Evolutionary conservation across 2,797 vertebrate species (phyloP).

Genomic region (Chrysocyon brachyurus): DNA sequence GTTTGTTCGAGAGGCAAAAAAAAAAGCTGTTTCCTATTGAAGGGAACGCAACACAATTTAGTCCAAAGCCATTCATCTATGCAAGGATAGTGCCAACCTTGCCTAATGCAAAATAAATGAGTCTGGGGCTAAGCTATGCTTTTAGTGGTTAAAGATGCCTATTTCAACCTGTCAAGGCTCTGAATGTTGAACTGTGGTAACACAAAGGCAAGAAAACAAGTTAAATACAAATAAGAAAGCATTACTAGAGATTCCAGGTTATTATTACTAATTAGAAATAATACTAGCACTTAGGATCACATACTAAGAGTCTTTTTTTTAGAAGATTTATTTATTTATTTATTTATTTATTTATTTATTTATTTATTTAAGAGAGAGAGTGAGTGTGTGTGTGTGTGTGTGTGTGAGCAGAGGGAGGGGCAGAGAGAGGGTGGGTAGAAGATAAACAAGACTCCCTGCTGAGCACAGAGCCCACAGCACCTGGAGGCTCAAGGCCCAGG

Average conservation of each 20-base stretch:
- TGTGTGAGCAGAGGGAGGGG: not conserved
- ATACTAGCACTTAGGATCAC: slow-evolving; percentile 67
- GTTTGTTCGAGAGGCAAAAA: slow-evolving; percentile 67
- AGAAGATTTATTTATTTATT: not conserved
- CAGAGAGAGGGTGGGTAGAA: not conserved
- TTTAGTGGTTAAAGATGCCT: slow-evolving; percentile 76
- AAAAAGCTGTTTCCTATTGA: slow-evolving; percentile 66
- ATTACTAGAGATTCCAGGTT: slow-evolving; percentile 66
- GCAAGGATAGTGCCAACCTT: slow-evolving; percentile 62
- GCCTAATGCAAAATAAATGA: slow-evolving; percentile 80
- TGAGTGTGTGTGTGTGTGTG: too few relatives aligned
- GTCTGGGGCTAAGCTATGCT: slow-evolving; percentile 54
- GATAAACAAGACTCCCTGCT: not conserved
- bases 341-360: not conserved
- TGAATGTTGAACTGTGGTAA: slow-evolving; percentile 73
- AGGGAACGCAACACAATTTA: slow-evolving; percentile 78
- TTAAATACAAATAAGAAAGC: slow-evolving; percentile 74
- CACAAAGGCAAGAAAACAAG: slow-evolving; percentile 69
- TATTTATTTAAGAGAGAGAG: too few relatives aligned
- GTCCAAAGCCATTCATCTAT: slow-evolving; percentile 76
- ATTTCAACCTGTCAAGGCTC: slow-evolving; percentile 64
- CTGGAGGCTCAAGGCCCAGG: not conserved
- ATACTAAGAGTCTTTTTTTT: slow-evolving; percentile 45
- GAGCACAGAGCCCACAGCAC: not conserved
- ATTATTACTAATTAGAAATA: slow-evolving; percentile 76